Evolutionary conservation across 2,113 vertebrate genomes (phyloP).

Genomic region (Halichoerus grypus): DNA sequence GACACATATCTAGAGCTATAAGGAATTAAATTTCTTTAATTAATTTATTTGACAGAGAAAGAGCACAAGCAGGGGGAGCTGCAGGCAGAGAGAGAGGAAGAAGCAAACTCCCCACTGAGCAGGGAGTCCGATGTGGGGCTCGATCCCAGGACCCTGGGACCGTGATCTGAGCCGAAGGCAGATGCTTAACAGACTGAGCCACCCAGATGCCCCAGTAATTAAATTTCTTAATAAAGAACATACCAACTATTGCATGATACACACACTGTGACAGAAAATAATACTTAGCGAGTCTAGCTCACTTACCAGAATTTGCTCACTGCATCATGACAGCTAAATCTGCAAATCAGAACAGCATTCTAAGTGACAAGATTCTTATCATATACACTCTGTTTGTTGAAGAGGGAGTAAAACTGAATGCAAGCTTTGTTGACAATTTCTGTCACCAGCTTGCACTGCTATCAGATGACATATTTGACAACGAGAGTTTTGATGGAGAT

Average conservation of each 20-base stretch:
- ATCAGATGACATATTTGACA: conserved; percentile 74
- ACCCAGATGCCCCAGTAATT: neutral
- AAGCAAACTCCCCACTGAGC: too few species aligned
- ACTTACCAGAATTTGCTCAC: conserved; percentile 20
- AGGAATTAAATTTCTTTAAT: neutral
- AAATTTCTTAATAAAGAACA: neutral
- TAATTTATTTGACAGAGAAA: too few species aligned
- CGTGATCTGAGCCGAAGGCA: too few species aligned
- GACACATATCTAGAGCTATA: neutral
- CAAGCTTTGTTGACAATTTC: conserved; percentile 69
- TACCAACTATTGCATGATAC: neutral
- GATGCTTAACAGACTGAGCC: too few species aligned
- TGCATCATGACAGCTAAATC: neutral
- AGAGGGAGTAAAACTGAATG: conserved; percentile 6
- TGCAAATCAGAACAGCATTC: fast-evolving
- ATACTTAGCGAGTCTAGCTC: neutral
- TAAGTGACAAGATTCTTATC: neutral
- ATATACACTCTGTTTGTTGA: neutral
- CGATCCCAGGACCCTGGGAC: too few species aligned
- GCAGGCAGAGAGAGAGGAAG: too few species aligned
- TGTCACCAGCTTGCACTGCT: conserved; percentile 46
- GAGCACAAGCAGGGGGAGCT: too few species aligned
- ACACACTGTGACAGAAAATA: neutral
- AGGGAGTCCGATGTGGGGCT: too few species aligned
- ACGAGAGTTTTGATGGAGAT: conserved; percentile 55